Evolutionary conservation across 64 coral and sea anemone genomes (phyloP), one percentile per base, ranked within the genome.

Genomic region (Actinia equina): DNA sequence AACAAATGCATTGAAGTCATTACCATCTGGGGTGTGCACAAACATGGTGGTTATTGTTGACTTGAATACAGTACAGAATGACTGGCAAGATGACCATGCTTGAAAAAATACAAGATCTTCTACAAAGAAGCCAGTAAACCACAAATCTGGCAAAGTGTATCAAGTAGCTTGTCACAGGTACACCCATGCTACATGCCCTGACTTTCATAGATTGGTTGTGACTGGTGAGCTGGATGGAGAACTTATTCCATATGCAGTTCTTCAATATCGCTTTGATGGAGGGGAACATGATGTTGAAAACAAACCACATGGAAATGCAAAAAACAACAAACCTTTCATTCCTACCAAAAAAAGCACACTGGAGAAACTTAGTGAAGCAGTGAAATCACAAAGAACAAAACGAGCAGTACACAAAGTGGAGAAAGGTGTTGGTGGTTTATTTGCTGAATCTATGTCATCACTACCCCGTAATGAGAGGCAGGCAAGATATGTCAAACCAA

Each of bases 341-440:
- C 86, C 86, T 20, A 87, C 86, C 3, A 87, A 87, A n/a, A 87
- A 76, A 30, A 87, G 65, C 22, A 87, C 86, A 17, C 42, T 87
- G 5, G 41, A 17, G 18, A 87, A 87, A 67, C 43, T 58, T 2
- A 71, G 7, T 2, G 67, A n/a, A 71, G 67, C 25, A 19, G 5
- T 71, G 13, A n/a, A 37, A 6, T 3, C 30, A 41, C 30, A 41
- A 37, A 37, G 67, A 12, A 25, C 37, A 0, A 71, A 71, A 12
- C 22, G 67, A 4, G 67, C 67, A 30, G 37, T 71, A 3, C 37
- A 30, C 13, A n/a, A 11, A 2, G 67, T 71, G 1, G 67, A 71
- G 12, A 16, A 30, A 2, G 3, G 2, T 5, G 23, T 30, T 30
- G 37, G 37, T 11, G 23, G 67, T 6, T 3, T 71, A 5, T 30